Evolutionary conservation across 2,888 invertebrate species (phyloP), one percentile per base, ranked within the genome.

Genomic region (Stenotaenia linearis): DNA sequence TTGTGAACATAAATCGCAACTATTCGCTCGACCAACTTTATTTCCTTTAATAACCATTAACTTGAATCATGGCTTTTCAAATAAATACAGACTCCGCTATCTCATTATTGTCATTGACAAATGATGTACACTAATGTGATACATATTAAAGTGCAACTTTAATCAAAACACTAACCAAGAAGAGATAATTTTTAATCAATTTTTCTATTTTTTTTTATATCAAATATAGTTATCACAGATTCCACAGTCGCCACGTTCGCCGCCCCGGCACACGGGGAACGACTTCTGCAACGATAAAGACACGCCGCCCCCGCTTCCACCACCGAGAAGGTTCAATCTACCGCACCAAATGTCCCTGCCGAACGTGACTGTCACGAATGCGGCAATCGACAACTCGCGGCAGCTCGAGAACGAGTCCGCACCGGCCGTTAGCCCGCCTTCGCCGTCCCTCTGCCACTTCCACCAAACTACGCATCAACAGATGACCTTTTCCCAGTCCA

Each of bases 401-500:
- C 75, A 32, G 6, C 4, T 21, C 10, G 35, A 10, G 1, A 75
- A 21, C 37, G 75, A 75, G 10, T 7, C 32, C 4, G 32, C 32
- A 32, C 75, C 75, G 10, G 37, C 32, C 18, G 37, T 35, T 2
- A 82, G 82, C 78, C 84, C 84, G 50, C 84, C 85, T 74, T 84
- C 85, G 50, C 82, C 84, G 81, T 23, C 28, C 28, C 10, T 25
- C 25, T 12, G 61, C 28, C 25, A 61, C 28, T 12, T 7, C 61
- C 61, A 23, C 2, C 61, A 61, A 10, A 83, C 82, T n/a, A 81
- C 82, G 61, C 82, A 82, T 80, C 81, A 81, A 78, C 77, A 77
- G 77, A 40, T 77, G 61, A 78, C 81, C 4, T 28, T 79, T 35
- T 81, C 81, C 10, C 80, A 81, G 56, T 81, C 81, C 21, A 78